A percentile compares a stretch with the other conserved stretches of the same genome.
phyloP scores from a whole-genome alignment of 1,140 invertebrate genomes.

The Xylocopa sonorina region DNA sequence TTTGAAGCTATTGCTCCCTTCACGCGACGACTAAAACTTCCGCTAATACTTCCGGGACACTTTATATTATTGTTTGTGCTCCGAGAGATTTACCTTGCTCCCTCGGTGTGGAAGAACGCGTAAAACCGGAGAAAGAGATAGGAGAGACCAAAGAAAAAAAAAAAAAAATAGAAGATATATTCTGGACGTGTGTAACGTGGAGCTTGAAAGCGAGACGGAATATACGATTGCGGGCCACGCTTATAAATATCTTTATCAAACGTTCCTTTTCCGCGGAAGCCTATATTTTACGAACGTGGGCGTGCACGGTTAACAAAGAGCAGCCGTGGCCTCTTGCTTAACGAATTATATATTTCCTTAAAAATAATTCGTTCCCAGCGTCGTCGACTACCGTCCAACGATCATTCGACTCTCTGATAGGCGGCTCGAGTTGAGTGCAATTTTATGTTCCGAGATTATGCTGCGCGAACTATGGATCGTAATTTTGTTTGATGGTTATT shows the following conservation, averaged over 20 bases:
- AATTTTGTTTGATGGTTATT: constrained; percentile 1
- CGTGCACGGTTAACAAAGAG: constrained; percentile 16
- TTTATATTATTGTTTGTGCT: too few species aligned
- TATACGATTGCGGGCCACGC: background rate
- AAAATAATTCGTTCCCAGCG: constrained; percentile 17
- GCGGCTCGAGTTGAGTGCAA: background rate
- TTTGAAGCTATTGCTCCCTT: too few species aligned
- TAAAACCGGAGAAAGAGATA: background rate
- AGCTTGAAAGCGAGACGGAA: background rate
- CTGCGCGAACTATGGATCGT: background rate
- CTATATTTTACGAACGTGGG: constrained; percentile 12
- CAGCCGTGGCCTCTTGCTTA: background rate
- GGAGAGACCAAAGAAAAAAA: background rate
- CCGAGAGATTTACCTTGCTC: background rate
- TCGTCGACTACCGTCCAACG: background rate
- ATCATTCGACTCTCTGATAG: background rate
- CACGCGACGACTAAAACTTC: too few species aligned
- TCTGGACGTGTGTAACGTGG: background rate
- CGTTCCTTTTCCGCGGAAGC: background rate
- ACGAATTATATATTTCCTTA: constrained; percentile 3
- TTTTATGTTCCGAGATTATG: background rate
- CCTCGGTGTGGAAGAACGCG: background rate
- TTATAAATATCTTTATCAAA: constrained; percentile 41
- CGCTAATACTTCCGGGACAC: too few species aligned
- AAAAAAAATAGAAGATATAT: background rate